Percentiles rank a stretch among this genome's conserved stretches.
Evolutionary conservation across 2,113 vertebrate species (phyloP).

Genomic region (Vidua chalybeata): DNA sequence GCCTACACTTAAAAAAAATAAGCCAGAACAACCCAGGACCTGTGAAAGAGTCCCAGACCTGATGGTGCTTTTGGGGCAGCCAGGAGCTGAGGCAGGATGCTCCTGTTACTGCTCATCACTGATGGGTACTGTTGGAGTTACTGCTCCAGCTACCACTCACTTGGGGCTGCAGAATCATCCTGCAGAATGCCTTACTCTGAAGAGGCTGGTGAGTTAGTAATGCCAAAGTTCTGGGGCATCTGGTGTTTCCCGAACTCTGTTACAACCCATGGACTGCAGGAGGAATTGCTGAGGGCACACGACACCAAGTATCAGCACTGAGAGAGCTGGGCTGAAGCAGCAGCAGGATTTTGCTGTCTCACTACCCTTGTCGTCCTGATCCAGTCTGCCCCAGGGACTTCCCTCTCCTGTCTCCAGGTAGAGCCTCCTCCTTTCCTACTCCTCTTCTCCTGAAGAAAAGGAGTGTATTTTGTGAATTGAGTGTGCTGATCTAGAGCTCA

Average conservation of each 20-base stretch:
- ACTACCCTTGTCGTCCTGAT: not conserved
- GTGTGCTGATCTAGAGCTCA: not conserved
- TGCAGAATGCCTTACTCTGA: not conserved
- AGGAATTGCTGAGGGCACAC: not conserved
- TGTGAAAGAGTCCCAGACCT: not conserved
- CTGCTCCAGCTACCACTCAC: not conserved
- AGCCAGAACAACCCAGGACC: not conserved
- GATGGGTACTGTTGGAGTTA: not conserved
- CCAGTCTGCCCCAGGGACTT: not conserved
- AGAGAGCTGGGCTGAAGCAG: not conserved
- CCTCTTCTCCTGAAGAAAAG: not conserved
- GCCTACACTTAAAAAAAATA: not conserved
- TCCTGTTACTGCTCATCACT: not conserved
- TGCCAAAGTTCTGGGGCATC: not conserved
- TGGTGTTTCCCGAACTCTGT: not conserved
- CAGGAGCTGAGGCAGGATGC: not conserved
- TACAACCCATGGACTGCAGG: not conserved
- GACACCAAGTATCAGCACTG: accelerated
- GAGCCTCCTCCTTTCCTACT: not conserved
- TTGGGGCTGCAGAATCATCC: not conserved
- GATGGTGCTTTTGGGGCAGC: not conserved
- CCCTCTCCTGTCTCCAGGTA: not conserved
- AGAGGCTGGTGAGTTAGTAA: not conserved
- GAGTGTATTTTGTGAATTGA: not conserved
- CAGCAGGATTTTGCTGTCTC: not conserved